Evolutionary conservation across 2,888 invertebrate genomes (phyloP).

Genomic region (Rhopalosiphum nymphaeae): DNA sequence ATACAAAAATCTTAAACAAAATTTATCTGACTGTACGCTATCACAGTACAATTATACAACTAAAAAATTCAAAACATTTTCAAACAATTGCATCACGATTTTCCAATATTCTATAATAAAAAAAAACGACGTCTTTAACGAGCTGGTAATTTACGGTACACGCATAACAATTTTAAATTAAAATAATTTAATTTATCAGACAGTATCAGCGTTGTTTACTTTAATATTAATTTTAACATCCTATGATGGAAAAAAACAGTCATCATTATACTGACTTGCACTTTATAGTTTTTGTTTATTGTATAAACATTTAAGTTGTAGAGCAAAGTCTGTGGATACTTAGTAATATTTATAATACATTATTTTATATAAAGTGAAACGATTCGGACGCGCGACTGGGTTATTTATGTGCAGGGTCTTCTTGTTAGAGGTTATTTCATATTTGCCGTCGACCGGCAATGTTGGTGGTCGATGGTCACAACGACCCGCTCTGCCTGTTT

Average conservation of each 20-base stretch:
- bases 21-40: background rate
- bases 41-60: background rate
- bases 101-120: background rate
- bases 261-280: background rate
- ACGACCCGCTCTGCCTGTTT: background rate
- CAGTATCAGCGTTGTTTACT: background rate
- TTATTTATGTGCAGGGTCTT: conserved; percentile 51
- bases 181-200: background rate
- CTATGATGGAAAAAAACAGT: background rate
- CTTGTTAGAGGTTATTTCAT: conserved; percentile 50
- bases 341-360: conserved; percentile 54
- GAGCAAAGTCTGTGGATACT: conserved; percentile 12
- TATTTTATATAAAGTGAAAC: conserved; percentile 56
- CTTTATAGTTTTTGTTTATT: background rate
- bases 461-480: conserved; percentile 13
- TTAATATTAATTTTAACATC: background rate
- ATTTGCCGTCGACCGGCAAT: conserved; percentile 29
- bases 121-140: background rate
- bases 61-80: background rate
- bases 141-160: background rate
- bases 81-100: background rate
- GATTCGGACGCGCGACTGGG: background rate
- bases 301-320: background rate
- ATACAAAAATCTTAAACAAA: background rate
- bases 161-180: background rate